These are phyloP conservation scores for Engystomops pustulosus DNA, from an alignment of 2,113 vertebrate genomes.

Conservation along the genomic window DNA sequence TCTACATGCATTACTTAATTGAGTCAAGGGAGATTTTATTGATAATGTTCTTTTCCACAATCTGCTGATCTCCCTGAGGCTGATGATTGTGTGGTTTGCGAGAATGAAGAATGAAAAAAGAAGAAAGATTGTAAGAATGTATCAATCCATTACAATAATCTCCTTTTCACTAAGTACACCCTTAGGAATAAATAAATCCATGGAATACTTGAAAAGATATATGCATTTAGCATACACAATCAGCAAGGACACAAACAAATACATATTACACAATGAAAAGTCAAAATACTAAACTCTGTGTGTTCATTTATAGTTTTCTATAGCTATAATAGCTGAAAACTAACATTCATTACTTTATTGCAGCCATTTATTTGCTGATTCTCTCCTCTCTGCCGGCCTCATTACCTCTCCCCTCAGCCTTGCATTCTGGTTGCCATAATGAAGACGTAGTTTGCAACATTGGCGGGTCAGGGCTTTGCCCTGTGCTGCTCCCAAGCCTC, in stretches of 20 bases:
- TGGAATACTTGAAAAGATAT: conserved; percentile 33
- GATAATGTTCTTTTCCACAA: conserved; percentile 22
- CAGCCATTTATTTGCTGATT: too few species aligned
- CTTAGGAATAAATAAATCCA: conserved; percentile 38
- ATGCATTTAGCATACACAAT: conserved; percentile 12
- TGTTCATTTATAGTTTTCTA: too few species aligned
- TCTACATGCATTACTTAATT: conserved; percentile 34
- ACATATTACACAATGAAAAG: background rate
- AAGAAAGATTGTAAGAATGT: conserved; percentile 46
- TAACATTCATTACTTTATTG: too few species aligned
- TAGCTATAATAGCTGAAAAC: too few species aligned
- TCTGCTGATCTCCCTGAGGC: conserved; percentile 32
- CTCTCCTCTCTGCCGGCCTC: too few species aligned
- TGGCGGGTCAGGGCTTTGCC: too few species aligned
- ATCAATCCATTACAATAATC: conserved; percentile 51
- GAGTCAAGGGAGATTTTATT: conserved; percentile 40
- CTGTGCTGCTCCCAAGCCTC: too few species aligned
- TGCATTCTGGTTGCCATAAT: too few species aligned
- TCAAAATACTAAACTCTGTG: background rate
- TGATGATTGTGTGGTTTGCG: conserved; percentile 16
- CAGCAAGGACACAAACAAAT: background rate
- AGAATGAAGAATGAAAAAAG: conserved; percentile 38
- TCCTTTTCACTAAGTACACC: conserved; percentile 46
- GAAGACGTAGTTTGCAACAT: too few species aligned
- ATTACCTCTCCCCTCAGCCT: too few species aligned